Evolutionary conservation across 2,797 vertebrate genomes (phyloP).

Genomic region (Naso thynnoides): DNA sequence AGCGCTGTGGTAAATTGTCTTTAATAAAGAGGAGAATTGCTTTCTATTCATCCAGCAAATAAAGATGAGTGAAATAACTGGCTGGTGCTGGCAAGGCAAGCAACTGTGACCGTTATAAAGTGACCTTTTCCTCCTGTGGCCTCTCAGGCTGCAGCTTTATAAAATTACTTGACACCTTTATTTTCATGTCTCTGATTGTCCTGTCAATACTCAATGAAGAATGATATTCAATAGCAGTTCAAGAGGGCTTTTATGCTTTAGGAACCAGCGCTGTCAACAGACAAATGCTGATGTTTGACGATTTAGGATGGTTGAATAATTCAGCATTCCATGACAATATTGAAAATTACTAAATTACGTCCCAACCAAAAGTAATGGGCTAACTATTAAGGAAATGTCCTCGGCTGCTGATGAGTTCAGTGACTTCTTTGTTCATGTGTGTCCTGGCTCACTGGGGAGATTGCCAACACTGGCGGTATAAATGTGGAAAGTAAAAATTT

Average conservation of each 20-base stretch:
- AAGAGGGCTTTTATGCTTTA: background rate
- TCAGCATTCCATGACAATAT: background rate
- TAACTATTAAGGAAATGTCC: too few species aligned
- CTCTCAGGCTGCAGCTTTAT: background rate
- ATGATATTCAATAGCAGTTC: background rate
- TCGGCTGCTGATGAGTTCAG: too few species aligned
- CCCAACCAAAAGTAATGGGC: too few species aligned
- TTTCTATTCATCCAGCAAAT: conserved; percentile 58
- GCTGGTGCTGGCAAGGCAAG: background rate
- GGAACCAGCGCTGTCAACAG: background rate
- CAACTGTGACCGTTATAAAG: background rate
- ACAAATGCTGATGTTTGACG: background rate
- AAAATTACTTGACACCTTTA: conserved; percentile 15
- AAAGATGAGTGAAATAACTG: conserved; percentile 22
- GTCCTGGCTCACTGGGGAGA: too few species aligned
- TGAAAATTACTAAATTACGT: too few species aligned
- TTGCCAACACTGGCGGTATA: too few species aligned
- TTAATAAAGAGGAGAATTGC: conserved; percentile 60
- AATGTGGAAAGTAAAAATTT: too few species aligned
- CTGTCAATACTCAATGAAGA: conserved; percentile 12
- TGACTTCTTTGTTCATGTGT: too few species aligned
- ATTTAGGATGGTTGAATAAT: background rate
- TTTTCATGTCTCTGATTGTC: conserved; percentile 5
- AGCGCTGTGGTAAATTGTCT: conserved; percentile 64
- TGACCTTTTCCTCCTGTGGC: conserved; percentile 22